A percentile compares a stretch with the other conserved stretches of the same genome.
These are phyloP conservation scores for Agrilus cyanescens DNA, from an alignment of 2,888 invertebrate species.

Conservation along the genomic window DNA sequence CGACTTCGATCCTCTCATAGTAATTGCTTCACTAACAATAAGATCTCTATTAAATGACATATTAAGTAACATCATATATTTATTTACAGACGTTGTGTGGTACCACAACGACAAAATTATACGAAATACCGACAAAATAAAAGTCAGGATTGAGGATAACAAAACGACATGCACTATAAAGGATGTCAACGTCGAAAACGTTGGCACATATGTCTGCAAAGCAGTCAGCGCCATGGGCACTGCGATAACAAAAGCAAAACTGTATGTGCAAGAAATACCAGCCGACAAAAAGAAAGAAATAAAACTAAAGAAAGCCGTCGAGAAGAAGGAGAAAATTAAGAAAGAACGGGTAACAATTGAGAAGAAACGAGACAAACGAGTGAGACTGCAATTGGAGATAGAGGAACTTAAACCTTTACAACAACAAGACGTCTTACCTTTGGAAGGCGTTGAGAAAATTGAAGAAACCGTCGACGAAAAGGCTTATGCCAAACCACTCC, in stretches of 20 bases:
- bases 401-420: slow-evolving; percentile 40
- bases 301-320: slow-evolving; percentile 33
- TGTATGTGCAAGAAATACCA: slow-evolving; percentile 50
- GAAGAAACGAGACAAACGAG: slow-evolving; percentile 31
- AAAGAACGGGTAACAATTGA: slow-evolving; percentile 39
- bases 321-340: slow-evolving; percentile 40
- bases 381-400: slow-evolving; percentile 25
- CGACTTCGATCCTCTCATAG: too few relatives aligned
- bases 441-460: slow-evolving; percentile 47
- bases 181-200: slow-evolving; percentile 50
- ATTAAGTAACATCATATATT: neutral
- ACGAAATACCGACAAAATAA: slow-evolving; percentile 58
- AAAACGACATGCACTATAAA: slow-evolving; percentile 59
- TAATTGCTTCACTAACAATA: too few relatives aligned
- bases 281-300: slow-evolving; percentile 37
- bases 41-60: too few relatives aligned
- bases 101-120: slow-evolving; percentile 72
- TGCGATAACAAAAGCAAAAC: slow-evolving; percentile 64
- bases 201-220: slow-evolving; percentile 72
- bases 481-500: slow-evolving; percentile 40
- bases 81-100: slow-evolving; percentile 67
- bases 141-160: slow-evolving; percentile 58
- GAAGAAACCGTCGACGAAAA: slow-evolving; percentile 33
- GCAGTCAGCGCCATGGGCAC: slow-evolving; percentile 77
- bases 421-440: slow-evolving; percentile 39